Evolutionary conservation across 1,140 invertebrate genomes (phyloP).

Genomic region (Globodera ellingtonae): DNA sequence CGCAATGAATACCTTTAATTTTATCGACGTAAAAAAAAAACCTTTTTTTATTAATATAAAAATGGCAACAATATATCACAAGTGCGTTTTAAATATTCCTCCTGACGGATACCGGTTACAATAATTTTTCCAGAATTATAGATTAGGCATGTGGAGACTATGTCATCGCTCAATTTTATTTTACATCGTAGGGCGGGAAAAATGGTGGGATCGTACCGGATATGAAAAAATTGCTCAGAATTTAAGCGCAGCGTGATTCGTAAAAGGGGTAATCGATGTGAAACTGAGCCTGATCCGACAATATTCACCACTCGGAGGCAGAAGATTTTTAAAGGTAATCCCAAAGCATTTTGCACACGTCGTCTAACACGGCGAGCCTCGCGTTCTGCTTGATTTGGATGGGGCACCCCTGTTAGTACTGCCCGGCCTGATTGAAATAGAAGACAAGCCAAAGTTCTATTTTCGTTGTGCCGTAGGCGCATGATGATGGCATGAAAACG

Average conservation of each 20-base stretch:
- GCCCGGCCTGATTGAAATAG: neutral
- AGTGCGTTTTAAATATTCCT: neutral
- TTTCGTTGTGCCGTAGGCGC: neutral
- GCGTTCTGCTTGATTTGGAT: neutral
- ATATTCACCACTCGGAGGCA: neutral
- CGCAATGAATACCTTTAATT: neutral
- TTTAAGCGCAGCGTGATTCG: neutral
- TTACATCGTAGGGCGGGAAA: constrained; percentile 9
- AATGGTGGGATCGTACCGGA: constrained; percentile 6
- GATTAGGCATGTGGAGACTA: neutral
- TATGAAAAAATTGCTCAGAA: neutral
- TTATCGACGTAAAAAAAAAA: neutral
- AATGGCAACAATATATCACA: neutral
- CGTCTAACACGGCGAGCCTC: neutral
- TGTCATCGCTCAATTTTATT: neutral
- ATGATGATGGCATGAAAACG: constrained; percentile 21
- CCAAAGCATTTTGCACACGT: neutral
- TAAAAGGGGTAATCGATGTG: neutral
- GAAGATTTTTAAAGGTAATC: neutral
- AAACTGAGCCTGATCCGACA: neutral
- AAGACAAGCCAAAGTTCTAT: neutral
- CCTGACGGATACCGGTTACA: neutral
- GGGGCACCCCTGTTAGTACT: neutral
- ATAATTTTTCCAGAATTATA: constrained; percentile 3
- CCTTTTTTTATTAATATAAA: neutral